Percentiles rank a stretch among this genome's conserved stretches.
Evolutionary conservation across 1,140 invertebrate genomes (phyloP).

Genomic region (Euwallacea similis): DNA sequence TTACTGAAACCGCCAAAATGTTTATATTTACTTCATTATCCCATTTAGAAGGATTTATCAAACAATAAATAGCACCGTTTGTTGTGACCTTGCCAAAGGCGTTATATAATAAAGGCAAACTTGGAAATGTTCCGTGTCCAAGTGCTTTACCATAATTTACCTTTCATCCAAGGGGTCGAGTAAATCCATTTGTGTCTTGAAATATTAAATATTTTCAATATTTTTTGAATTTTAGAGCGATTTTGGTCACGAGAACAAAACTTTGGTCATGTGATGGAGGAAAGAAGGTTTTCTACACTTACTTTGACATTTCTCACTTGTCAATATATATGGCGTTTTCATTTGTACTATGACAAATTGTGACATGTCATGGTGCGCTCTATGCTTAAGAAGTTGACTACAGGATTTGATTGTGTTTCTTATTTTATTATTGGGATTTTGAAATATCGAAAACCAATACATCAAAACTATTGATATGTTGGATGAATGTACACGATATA

Average conservation of each 20-base stretch:
- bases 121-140: neutral
- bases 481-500: too few relatives aligned
- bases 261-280: slow-evolving; percentile 53
- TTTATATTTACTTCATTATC: slow-evolving; percentile 28
- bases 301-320: neutral
- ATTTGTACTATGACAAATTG: too few relatives aligned
- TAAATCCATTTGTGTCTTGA: slow-evolving; percentile 48
- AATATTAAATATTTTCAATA: slow-evolving; percentile 28
- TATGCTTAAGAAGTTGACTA: too few relatives aligned
- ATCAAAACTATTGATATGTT: too few relatives aligned
- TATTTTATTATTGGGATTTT: too few relatives aligned
- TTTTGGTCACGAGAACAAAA: slow-evolving; percentile 56
- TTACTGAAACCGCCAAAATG: slow-evolving; percentile 38
- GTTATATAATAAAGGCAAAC: slow-evolving; percentile 47
- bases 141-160: slow-evolving; percentile 38
- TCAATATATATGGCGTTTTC: too few relatives aligned
- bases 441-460: too few relatives aligned
- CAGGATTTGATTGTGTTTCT: too few relatives aligned
- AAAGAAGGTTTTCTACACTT: slow-evolving; percentile 31
- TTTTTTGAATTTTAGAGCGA: slow-evolving; percentile 54
- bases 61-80: slow-evolving; percentile 17
- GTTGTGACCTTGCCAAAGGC: slow-evolving; percentile 46
- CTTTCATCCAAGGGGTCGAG: slow-evolving; percentile 50
- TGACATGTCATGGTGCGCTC: too few relatives aligned
- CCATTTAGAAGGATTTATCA: slow-evolving; percentile 5